Evolutionary conservation across 2,113 vertebrate genomes (phyloP).

Genomic region (Microtus oregoni): DNA sequence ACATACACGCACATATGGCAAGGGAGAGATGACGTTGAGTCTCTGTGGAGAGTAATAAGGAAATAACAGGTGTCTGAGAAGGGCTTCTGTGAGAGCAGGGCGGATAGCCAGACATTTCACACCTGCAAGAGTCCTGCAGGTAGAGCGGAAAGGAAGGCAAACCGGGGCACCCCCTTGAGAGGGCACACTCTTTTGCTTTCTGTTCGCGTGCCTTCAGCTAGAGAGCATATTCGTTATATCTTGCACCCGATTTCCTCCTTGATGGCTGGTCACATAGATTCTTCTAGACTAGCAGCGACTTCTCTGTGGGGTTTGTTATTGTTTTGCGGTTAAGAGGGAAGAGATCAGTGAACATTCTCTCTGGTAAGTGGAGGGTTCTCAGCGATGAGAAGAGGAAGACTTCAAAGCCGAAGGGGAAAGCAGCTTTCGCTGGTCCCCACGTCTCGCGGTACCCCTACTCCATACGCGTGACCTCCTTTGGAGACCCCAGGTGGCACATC

Average conservation of each 20-base stretch:
- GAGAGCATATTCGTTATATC: background rate
- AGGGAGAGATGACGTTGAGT: conserved; percentile 41
- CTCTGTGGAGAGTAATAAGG: conserved; percentile 31
- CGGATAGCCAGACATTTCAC: background rate
- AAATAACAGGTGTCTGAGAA: conserved; percentile 61
- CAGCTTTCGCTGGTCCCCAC: background rate
- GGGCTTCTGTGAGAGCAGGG: background rate
- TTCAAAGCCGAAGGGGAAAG: background rate
- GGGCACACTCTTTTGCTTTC: conserved; percentile 26
- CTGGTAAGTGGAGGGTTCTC: background rate
- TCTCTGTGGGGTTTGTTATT: background rate
- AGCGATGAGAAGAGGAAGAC: background rate
- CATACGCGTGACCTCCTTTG: background rate
- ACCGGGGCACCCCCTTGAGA: background rate
- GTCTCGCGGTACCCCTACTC: background rate
- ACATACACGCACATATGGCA: conserved; percentile 27
- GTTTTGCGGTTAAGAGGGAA: background rate
- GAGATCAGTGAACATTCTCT: conserved; percentile 8
- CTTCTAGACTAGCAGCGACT: background rate
- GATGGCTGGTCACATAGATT: background rate
- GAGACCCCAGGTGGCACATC: conserved; percentile 60
- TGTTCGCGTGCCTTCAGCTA: background rate
- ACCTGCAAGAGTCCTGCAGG: conserved; percentile 17
- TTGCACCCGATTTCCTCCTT: conserved; percentile 14
- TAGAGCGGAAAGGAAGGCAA: background rate